These are phyloP conservation scores for Tenualosa thibaudeaui DNA, from an alignment of 2,797 vertebrate genomes.

Conservation along the genomic window DNA sequence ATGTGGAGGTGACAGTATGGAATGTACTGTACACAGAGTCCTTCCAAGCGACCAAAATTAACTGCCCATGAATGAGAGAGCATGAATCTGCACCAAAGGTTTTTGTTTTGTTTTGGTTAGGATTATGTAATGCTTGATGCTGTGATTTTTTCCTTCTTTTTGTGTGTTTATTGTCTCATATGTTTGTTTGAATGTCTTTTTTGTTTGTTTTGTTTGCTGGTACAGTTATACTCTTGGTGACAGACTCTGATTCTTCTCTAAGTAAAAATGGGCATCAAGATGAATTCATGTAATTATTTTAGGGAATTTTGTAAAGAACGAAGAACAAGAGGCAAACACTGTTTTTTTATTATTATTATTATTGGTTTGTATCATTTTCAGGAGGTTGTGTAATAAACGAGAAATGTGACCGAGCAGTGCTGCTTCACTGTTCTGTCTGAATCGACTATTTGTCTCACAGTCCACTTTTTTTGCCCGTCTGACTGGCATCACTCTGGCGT, in stretches of 20 bases:
- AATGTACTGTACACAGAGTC: slow-evolving; percentile 38
- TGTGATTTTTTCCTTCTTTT: slow-evolving; percentile 15
- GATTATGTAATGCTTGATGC: slow-evolving; percentile 40
- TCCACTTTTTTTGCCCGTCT: background rate
- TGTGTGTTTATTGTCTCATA: background rate
- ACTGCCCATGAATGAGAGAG: slow-evolving; percentile 11
- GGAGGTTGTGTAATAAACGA: slow-evolving; percentile 46
- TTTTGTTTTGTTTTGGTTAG: slow-evolving; percentile 16
- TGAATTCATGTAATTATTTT: slow-evolving; percentile 55
- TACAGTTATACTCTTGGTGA: slow-evolving; percentile 51
- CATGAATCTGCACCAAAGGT: slow-evolving; percentile 45
- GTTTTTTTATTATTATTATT: slow-evolving; percentile 25
- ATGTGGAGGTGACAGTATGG: slow-evolving; percentile 27
- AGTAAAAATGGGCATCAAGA: slow-evolving; percentile 63
- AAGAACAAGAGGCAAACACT: slow-evolving; percentile 44
- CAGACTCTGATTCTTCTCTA: slow-evolving; percentile 53
- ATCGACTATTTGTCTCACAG: background rate
- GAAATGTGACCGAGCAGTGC: slow-evolving; percentile 20
- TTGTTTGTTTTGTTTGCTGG: slow-evolving; percentile 41
- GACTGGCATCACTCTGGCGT: background rate
- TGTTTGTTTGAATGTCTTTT: slow-evolving; percentile 1
- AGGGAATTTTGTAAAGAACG: slow-evolving; percentile 52
- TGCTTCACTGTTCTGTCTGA: slow-evolving; percentile 2
- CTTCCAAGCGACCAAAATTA: slow-evolving; percentile 38
- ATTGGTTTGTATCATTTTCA: slow-evolving; percentile 43